Percentiles rank a stretch among this genome's conserved stretches.
phyloP scores from a whole-genome alignment of 2,797 vertebrate genomes.

The Hippoglossus hippoglossus region DNA sequence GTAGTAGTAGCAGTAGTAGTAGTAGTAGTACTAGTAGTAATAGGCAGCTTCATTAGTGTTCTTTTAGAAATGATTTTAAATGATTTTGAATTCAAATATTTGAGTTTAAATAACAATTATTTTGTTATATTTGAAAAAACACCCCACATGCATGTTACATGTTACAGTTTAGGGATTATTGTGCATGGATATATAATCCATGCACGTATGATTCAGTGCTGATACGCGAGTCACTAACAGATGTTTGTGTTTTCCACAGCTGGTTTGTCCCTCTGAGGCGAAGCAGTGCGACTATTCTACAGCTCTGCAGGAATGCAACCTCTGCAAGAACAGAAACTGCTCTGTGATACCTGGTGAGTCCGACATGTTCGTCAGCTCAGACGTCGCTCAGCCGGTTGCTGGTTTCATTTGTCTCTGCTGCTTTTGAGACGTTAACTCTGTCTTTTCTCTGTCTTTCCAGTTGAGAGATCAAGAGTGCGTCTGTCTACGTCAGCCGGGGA shows the following conservation, averaged over 20 bases:
- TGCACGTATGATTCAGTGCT: too few relatives aligned
- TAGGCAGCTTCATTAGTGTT: too few relatives aligned
- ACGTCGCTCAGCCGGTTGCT: neutral
- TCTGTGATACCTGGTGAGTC: constrained; percentile 91
- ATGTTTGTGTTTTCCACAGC: constrained; percentile 76
- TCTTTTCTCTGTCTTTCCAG: constrained; percentile 74
- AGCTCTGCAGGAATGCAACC: constrained; percentile 90
- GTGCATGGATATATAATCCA: too few relatives aligned
- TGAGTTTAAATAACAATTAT: too few relatives aligned
- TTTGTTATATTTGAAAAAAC: too few relatives aligned
- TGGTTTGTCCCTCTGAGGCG: constrained; percentile 86
- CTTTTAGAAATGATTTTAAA: too few relatives aligned
- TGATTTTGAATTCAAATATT: too few relatives aligned
- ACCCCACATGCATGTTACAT: too few relatives aligned
- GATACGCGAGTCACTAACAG: neutral
- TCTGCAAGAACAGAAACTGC: constrained; percentile 89
- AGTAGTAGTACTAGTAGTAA: too few relatives aligned
- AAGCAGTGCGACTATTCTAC: constrained; percentile 87
- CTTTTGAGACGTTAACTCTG: neutral
- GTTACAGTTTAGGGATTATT: too few relatives aligned
- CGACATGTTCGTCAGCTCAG: neutral
- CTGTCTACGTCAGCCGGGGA: constrained; percentile 88
- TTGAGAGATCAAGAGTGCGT: constrained; percentile 91
- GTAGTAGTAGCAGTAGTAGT: too few relatives aligned
- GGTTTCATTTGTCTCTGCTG: neutral